A percentile compares a stretch with the other conserved stretches of the same genome.
These are phyloP conservation scores for Andrena camellia DNA, from an alignment of 2,888 invertebrate genomes.

Conservation along the genomic window DNA sequence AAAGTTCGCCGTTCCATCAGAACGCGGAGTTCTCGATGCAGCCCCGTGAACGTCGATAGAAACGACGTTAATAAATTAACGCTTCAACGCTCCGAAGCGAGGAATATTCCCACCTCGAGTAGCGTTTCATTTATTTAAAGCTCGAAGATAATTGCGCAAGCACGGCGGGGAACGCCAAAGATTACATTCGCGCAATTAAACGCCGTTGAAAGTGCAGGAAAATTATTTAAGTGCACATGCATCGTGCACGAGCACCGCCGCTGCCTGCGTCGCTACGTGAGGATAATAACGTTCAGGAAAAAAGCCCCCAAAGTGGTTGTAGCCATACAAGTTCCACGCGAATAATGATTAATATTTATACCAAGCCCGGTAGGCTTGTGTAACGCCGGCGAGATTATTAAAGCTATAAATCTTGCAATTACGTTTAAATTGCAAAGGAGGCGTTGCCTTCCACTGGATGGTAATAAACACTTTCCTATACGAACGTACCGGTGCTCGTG, in stretches of 20 bases:
- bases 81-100: constrained; percentile 16
- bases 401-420: constrained; percentile 67
- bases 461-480: constrained; percentile 44
- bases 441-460: constrained; percentile 1
- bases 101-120: constrained; percentile 7
- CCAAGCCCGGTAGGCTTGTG: constrained; percentile 41
- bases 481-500: constrained; percentile 8
- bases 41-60: background rate
- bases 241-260: constrained; percentile 9
- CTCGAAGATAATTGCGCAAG: constrained; percentile 44
- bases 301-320: constrained; percentile 55
- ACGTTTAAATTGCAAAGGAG: constrained; percentile 48
- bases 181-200: constrained; percentile 56
- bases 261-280: constrained; percentile 12
- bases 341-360: constrained; percentile 72
- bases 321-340: constrained; percentile 49
- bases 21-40: constrained; percentile 26
- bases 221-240: constrained; percentile 55
- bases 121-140: constrained; percentile 53
- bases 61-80: constrained; percentile 37
- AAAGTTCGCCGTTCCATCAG: constrained; percentile 1
- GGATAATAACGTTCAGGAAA: constrained; percentile 65
- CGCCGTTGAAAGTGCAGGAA: constrained; percentile 35
- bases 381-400: constrained; percentile 55
- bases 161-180: constrained; percentile 27